A percentile compares a stretch with the other conserved stretches of the same genome.
Evolutionary conservation across 2,113 vertebrate genomes (phyloP).

Genomic region (Acinonyx jubatus): DNA sequence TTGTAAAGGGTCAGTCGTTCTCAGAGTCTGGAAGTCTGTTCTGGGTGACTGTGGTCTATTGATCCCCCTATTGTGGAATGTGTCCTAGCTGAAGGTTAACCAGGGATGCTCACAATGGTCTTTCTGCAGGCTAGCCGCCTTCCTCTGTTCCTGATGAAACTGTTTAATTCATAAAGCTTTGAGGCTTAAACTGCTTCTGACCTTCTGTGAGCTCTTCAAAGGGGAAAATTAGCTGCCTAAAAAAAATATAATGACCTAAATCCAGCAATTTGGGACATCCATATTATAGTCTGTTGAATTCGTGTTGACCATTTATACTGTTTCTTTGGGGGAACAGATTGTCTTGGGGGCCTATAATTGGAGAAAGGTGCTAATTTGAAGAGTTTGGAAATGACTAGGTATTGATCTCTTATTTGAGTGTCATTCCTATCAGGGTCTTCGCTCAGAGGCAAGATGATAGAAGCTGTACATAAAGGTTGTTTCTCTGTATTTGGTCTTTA

Average conservation of each 20-base stretch:
- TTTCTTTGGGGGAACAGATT: conserved; percentile 67
- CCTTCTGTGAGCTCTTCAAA: conserved; percentile 88
- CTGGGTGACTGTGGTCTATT: conserved; percentile 58
- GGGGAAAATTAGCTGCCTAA: conserved; percentile 90
- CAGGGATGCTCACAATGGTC: conserved; percentile 76
- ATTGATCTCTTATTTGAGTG: conserved; percentile 78
- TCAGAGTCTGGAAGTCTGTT: not conserved
- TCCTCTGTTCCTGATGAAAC: conserved; percentile 87
- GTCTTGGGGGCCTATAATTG: conserved; percentile 65
- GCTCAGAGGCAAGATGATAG: conserved; percentile 72
- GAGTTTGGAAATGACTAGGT: conserved; percentile 73
- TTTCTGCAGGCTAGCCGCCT: conserved; percentile 87
- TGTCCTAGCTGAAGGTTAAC: conserved; percentile 83
- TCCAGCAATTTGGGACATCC: conserved; percentile 81
- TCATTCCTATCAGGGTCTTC: conserved; percentile 57
- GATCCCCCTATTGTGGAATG: conserved; percentile 84
- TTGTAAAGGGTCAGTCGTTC: not conserved
- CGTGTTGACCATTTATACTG: conserved; percentile 73
- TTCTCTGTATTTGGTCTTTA: conserved; percentile 78
- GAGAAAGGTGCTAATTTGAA: conserved; percentile 81
- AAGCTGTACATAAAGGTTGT: conserved; percentile 66
- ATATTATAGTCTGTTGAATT: conserved; percentile 82
- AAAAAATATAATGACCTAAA: conserved; percentile 87
- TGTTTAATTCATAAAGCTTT: conserved; percentile 92
- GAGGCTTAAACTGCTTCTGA: conserved; percentile 91